Base-by-base conservation (phyloP, 1,140 invertebrate genomes). In the Pinna nobilis region DNA sequence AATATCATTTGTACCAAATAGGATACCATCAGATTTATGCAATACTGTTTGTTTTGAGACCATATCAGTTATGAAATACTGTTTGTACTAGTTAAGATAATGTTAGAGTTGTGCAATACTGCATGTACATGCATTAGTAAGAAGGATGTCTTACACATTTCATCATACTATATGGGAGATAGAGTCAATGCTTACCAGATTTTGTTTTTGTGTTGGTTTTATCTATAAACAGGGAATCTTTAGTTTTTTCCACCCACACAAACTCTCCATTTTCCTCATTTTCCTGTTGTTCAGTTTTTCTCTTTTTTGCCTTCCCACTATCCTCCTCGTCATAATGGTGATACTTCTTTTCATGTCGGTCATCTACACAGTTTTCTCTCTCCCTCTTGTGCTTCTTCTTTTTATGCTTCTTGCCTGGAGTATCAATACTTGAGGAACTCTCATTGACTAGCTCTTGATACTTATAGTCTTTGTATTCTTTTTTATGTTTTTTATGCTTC, bases 401-500 rank as follows among this genome's bases (percentile, higher is more conserved):
- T 33, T 44, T 69, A 41, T 69, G 71, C 60, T 50, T 79, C 44
- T 70, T 69, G 25, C 51, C n/a, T 30, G 23, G 39, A 23, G 7
- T 20, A 28, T 66, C 66, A 2, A 15, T 35, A 6, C 44, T 37
- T 44, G 69, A 23, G 41, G 35, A 30, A 61, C 74, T 73, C 28
- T 66, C 60, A 61, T 59, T 68, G 23, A 64, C 28, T 18, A 68
- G 47, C 71, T 80, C 70, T 51, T 75, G 35, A 15, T 74, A 76
- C 25, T 78, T 67, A 18, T 44, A 59, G 11, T 78, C 68, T 32
- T 66, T 63, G 47, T 76, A 64, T 13, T 79, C 61, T 50, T 74
- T 76, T 44, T 77, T 79, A 30, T 78, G 59, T 23, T 77, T 75
- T 47, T 77, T 76, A 51, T 78, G 75, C 39, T 78, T 84, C 67